These are phyloP conservation scores for Nipponia nippon DNA, from an alignment of 2,113 vertebrate genomes.

Conservation along the genomic window DNA sequence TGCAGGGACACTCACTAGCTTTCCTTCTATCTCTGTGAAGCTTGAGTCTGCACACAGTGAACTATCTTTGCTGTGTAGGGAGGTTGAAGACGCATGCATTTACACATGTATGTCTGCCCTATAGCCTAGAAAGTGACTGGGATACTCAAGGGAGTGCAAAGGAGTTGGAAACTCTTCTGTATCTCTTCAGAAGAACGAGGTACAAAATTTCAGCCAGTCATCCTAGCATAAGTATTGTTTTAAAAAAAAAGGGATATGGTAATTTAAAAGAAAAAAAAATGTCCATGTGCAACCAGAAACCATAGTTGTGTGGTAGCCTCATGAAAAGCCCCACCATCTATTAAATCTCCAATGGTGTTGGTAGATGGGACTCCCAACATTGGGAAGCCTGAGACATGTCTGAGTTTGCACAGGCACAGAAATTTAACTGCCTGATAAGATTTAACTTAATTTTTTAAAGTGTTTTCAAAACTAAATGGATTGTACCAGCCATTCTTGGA, in stretches of 20 bases:
- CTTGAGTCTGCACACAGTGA: background rate
- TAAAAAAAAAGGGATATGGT: background rate
- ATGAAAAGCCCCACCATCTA: background rate
- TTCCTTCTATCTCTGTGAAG: background rate
- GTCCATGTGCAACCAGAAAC: background rate
- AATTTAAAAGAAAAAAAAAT: background rate
- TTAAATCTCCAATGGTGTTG: background rate
- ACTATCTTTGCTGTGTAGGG: background rate
- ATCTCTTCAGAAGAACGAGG: background rate
- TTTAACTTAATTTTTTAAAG: background rate
- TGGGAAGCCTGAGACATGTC: background rate
- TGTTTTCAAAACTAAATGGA: background rate
- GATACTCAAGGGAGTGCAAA: background rate
- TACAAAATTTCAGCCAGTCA: background rate
- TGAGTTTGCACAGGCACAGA: background rate
- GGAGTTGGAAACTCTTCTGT: background rate
- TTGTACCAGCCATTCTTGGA: background rate
- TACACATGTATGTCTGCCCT: background rate
- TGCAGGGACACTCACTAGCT: background rate
- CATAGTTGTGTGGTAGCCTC: background rate
- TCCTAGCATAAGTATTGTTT: background rate
- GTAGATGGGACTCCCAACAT: background rate
- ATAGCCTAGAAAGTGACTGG: background rate
- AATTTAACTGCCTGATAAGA: background rate
- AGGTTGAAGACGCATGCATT: accelerated